Conservation (phyloP, 2,797 vertebrate species). For the Avahi laniger region DNA sequence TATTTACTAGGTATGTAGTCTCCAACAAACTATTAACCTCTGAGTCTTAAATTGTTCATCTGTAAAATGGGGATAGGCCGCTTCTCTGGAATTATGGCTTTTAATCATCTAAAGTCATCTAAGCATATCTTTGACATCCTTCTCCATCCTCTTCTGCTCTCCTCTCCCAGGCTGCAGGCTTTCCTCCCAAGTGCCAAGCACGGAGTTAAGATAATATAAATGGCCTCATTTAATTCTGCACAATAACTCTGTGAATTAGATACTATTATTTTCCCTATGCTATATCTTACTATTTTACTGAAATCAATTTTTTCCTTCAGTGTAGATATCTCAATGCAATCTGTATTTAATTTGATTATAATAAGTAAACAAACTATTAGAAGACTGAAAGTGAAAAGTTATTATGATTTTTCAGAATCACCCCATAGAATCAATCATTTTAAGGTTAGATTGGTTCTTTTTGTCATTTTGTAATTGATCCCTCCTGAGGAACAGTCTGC, state of each 20-base stretch:
- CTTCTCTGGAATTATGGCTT: background rate
- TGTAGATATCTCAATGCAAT: background rate
- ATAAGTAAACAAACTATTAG: background rate
- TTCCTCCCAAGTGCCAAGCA: background rate
- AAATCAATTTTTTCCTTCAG: background rate
- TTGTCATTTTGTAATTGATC: conserved; percentile 7
- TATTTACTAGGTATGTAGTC: background rate
- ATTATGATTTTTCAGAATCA: background rate
- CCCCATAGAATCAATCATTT: background rate
- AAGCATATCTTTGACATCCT: background rate
- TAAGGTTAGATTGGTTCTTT: background rate
- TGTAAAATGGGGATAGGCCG: background rate
- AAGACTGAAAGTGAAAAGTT: conserved; percentile 26
- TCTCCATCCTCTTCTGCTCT: background rate
- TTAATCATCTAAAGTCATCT: background rate
- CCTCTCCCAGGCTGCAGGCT: background rate
- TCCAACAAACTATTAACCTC: background rate
- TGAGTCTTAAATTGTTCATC: background rate
- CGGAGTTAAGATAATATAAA: background rate
- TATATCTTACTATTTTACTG: background rate
- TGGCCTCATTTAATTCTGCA: background rate
- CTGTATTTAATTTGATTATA: conserved; percentile 18
- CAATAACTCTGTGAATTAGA: background rate
- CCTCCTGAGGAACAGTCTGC: background rate
- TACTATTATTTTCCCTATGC: background rate